Conservation (phyloP, 2,113 vertebrate species). For the Eira barbara region DNA sequence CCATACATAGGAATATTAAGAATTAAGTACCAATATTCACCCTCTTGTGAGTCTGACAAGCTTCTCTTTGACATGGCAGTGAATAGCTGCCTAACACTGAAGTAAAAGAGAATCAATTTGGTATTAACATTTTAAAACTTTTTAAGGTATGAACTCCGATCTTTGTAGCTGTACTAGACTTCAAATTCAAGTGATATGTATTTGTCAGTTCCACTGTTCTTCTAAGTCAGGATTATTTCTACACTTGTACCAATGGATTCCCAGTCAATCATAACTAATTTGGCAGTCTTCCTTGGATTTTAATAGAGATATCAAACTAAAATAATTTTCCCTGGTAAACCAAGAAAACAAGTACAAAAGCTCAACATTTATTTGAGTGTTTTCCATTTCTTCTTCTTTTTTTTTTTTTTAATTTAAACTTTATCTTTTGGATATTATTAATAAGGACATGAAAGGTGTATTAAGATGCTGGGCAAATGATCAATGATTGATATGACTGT, state of each 20-base stretch:
- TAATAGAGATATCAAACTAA: background rate
- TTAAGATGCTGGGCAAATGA: background rate
- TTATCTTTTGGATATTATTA: background rate
- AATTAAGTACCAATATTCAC: background rate
- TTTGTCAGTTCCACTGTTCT: background rate
- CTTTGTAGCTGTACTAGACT: background rate
- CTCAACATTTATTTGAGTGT: background rate
- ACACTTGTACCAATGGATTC: background rate
- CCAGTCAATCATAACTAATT: background rate
- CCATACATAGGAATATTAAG: background rate
- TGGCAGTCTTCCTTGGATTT: background rate
- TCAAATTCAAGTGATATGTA: background rate
- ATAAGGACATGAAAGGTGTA: background rate
- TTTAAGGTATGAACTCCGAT: background rate
- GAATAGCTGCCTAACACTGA: slow-evolving; percentile 10
- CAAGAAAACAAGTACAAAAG: background rate
- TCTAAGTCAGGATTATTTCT: background rate
- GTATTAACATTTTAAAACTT: background rate
- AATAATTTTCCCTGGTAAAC: background rate
- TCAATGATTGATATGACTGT: background rate
- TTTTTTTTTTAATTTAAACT: background rate
- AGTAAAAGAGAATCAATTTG: slow-evolving; percentile 15
- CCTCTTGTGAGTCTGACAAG: background rate
- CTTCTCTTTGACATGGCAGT: background rate
- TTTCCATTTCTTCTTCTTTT: background rate